These are phyloP conservation scores for Standfussiana lucernea DNA, from an alignment of 2,888 invertebrate species.

Conservation along the genomic window DNA sequence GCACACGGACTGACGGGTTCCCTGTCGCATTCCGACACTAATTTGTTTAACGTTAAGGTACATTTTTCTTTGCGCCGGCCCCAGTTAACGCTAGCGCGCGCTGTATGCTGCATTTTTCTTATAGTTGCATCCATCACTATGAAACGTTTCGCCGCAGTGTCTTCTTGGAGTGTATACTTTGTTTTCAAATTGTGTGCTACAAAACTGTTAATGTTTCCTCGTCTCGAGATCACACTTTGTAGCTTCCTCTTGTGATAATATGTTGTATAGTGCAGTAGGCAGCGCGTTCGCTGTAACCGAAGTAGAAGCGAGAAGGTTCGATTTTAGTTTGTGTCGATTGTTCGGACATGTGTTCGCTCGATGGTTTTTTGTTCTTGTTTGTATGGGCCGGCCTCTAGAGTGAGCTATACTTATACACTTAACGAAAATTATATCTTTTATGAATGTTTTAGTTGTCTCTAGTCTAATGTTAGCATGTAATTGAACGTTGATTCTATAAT, in stretches of 20 bases:
- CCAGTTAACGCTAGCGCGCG: slow-evolving; percentile 60
- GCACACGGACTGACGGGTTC: slow-evolving; percentile 84
- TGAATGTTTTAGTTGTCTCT: slow-evolving; percentile 87
- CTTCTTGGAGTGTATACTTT: slow-evolving; percentile 60
- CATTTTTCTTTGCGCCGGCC: slow-evolving; percentile 84
- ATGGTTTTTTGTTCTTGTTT: slow-evolving; percentile 80
- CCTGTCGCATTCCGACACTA: slow-evolving; percentile 88
- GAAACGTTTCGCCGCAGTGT: slow-evolving; percentile 56
- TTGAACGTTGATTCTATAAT: slow-evolving; percentile 65
- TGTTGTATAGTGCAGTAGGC: slow-evolving; percentile 49
- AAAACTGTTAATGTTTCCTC: slow-evolving; percentile 30
- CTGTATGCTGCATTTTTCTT: slow-evolving; percentile 55
- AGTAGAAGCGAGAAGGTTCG: slow-evolving; percentile 77
- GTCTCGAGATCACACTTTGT: slow-evolving; percentile 28
- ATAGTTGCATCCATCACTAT: slow-evolving; percentile 60
- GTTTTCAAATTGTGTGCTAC: slow-evolving; percentile 42
- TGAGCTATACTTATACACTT: slow-evolving; percentile 81
- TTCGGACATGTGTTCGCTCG: slow-evolving; percentile 76
- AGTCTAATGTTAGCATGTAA: slow-evolving; percentile 87
- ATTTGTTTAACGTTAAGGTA: slow-evolving; percentile 85
- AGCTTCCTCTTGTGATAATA: slow-evolving; percentile 15
- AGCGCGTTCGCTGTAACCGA: slow-evolving; percentile 69
- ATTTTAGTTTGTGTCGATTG: slow-evolving; percentile 78
- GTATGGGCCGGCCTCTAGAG: slow-evolving; percentile 78
- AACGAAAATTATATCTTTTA: slow-evolving; percentile 79